Evolutionary conservation across 2,797 vertebrate species (phyloP).

Genomic region (Threskiornis aethiopicus): DNA sequence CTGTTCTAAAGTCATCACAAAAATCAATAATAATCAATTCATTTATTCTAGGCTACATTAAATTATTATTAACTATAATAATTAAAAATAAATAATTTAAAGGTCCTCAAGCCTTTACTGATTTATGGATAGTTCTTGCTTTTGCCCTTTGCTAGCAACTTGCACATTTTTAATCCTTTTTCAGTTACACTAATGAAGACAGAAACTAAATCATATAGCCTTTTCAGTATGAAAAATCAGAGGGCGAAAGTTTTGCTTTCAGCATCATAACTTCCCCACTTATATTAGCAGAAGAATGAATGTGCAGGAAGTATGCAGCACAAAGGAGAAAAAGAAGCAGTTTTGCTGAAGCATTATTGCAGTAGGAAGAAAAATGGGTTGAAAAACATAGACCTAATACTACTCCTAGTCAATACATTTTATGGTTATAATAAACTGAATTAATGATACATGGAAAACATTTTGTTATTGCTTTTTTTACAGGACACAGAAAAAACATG

Average conservation of each 20-base stretch:
- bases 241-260: conserved; percentile 14
- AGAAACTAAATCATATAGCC: conserved; percentile 4
- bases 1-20: conserved; percentile 51
- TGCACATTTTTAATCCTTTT: neutral
- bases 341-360: conserved; percentile 10
- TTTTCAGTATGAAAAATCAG: neutral
- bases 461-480: neutral
- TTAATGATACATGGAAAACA: conserved; percentile 45
- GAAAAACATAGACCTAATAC: neutral
- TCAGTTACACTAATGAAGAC: neutral
- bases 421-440: conserved; percentile 40
- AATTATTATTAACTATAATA: conserved; percentile 60
- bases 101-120: neutral
- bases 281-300: neutral
- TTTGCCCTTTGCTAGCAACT: conserved; percentile 6
- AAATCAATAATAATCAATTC: conserved; percentile 62
- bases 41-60: conserved; percentile 59
- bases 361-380: neutral
- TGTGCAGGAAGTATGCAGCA: neutral
- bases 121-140: conserved; percentile 25
- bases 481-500: neutral
- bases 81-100: conserved; percentile 63
- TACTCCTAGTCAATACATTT: conserved; percentile 5
- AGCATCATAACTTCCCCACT: neutral
- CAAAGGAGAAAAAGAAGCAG: neutral